A percentile compares a stretch with the other conserved stretches of the same genome.
Evolutionary conservation across 2,113 vertebrate species (phyloP).

Genomic region (Nanger granti): DNA sequence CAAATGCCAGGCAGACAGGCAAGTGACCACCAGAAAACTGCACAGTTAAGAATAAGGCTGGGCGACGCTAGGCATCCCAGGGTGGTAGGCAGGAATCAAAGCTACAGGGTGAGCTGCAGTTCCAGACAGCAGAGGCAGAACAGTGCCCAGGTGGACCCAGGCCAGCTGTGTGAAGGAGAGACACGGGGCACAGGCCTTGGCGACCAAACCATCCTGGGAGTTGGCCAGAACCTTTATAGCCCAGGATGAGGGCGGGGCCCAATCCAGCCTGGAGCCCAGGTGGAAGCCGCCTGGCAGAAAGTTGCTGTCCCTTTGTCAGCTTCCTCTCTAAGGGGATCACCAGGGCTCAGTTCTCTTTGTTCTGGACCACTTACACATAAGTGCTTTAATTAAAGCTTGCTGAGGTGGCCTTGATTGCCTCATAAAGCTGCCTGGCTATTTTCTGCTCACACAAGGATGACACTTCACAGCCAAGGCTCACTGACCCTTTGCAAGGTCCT

Average conservation of each 20-base stretch:
- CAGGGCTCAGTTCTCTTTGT: slow-evolving; percentile 44
- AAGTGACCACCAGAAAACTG: not conserved
- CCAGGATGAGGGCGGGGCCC: not conserved
- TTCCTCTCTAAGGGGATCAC: not conserved
- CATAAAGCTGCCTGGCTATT: slow-evolving; percentile 21
- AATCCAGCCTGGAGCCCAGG: not conserved
- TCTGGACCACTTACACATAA: slow-evolving; percentile 26
- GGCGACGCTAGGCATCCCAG: accelerated
- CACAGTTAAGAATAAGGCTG: not conserved
- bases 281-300: not conserved
- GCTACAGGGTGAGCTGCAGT: accelerated
- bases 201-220: not conserved
- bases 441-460: slow-evolving; percentile 10
- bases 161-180: not conserved
- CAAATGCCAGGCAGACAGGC: not conserved
- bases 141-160: not conserved
- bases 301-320: not conserved
- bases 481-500: not conserved
- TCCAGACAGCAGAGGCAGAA: not conserved
- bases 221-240: not conserved
- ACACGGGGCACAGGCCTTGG: not conserved
- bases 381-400: slow-evolving; percentile 52
- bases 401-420: not conserved
- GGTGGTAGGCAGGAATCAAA: not conserved
- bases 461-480: not conserved